A percentile compares a stretch with the other conserved stretches of the same genome.
Conservation (phyloP, 2,888 invertebrate species). For the Geotrupes spiniger region DNA sequence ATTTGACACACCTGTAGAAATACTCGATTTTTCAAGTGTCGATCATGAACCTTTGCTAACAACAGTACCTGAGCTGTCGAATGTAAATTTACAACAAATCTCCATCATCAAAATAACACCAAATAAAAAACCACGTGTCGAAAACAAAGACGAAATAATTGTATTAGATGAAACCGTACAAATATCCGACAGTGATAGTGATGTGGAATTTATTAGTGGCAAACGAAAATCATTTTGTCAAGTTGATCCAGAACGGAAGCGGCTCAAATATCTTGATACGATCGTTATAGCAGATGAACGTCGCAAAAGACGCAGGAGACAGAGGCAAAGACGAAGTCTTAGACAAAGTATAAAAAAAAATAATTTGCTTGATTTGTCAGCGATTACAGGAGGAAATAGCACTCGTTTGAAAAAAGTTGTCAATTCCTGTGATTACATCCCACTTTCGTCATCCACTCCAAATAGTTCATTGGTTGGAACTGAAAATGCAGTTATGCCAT, state of each 20-base stretch:
- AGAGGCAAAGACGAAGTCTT: neutral
- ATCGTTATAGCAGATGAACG: neutral
- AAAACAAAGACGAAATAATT: neutral
- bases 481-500: neutral
- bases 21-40: no score
- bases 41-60: neutral
- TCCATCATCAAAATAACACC: neutral
- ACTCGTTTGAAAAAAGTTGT: neutral
- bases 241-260: neutral
- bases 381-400: no score
- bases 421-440: neutral
- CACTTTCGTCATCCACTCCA: neutral
- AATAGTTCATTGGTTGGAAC: neutral
- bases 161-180: neutral
- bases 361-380: no score
- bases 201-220: neutral
- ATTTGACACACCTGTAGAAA: no score
- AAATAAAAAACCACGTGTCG: neutral
- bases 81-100: neutral
- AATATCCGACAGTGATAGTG: conserved; percentile 2
- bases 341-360: neutral
- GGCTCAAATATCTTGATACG: neutral
- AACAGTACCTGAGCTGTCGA: neutral
- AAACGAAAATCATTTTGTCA: conserved; percentile 1
- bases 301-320: neutral